These are phyloP conservation scores for Neria commutata DNA, from an alignment of 2,888 invertebrate species.

Conservation along the genomic window DNA sequence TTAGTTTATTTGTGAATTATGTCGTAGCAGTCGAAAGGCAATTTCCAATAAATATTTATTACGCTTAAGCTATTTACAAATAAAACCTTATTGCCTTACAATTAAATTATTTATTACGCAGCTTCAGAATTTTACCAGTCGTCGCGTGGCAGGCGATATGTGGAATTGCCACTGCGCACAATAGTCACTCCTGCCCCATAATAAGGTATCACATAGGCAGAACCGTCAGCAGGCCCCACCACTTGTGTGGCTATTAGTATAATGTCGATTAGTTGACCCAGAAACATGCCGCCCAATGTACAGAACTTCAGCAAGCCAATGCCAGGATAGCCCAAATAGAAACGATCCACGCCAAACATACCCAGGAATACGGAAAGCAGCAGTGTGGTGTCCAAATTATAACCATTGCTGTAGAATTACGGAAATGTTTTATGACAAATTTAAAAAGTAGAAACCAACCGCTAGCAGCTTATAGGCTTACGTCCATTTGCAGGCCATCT, in stretches of 20 bases:
- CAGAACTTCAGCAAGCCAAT: conserved; percentile 93
- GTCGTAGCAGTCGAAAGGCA: too few species aligned
- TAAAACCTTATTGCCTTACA: too few species aligned
- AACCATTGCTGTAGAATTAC: conserved; percentile 79
- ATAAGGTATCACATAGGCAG: conserved; percentile 90
- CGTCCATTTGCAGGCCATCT: conserved; percentile 94
- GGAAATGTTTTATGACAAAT: background rate
- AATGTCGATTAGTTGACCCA: conserved; percentile 93
- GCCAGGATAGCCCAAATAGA: conserved; percentile 98
- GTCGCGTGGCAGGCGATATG: conserved; percentile 79
- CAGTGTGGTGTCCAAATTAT: conserved; percentile 89
- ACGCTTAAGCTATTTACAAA: too few species aligned
- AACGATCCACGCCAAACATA: conserved; percentile 96
- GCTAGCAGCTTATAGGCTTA: conserved; percentile 66
- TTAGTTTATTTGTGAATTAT: too few species aligned
- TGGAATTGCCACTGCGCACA: conserved; percentile 81
- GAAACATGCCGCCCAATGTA: conserved; percentile 94
- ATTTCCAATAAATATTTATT: too few species aligned
- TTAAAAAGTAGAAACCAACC: background rate
- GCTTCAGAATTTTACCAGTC: conserved; percentile 67
- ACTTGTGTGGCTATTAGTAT: conserved; percentile 77
- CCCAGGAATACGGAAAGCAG: conserved; percentile 95
- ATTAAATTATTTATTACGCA: background rate
- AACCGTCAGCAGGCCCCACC: conserved; percentile 93
- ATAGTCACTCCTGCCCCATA: conserved; percentile 88